These are phyloP conservation scores for Campaea margaritaria DNA, from an alignment of 2,888 invertebrate species.

Conservation along the genomic window DNA sequence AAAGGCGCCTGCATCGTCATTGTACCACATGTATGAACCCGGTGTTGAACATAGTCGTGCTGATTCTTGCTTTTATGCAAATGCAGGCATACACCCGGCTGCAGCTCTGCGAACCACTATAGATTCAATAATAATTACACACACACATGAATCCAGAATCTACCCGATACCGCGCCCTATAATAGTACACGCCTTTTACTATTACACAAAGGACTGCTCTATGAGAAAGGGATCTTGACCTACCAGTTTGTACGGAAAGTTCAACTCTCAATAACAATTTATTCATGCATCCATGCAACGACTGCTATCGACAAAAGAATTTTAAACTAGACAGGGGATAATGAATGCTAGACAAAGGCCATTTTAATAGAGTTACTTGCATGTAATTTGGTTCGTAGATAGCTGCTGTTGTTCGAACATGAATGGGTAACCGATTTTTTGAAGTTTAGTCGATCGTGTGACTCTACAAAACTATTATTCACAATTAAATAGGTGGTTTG, in stretches of 20 bases:
- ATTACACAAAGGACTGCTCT: constrained; percentile 79
- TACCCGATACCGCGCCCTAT: constrained; percentile 76
- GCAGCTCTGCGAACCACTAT: constrained; percentile 40
- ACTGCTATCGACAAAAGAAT: constrained; percentile 80
- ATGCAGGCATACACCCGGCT: constrained; percentile 37
- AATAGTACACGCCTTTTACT: constrained; percentile 80
- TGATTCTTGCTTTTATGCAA: constrained; percentile 36
- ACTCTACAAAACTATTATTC: background rate
- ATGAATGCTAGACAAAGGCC: constrained; percentile 81
- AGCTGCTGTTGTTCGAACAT: constrained; percentile 53
- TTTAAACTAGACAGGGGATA: constrained; percentile 83
- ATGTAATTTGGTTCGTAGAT: constrained; percentile 72
- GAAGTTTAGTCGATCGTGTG: background rate
- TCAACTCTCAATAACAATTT: constrained; percentile 81
- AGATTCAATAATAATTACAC: constrained; percentile 66
- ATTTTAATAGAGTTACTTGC: constrained; percentile 82
- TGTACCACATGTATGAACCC: constrained; percentile 31
- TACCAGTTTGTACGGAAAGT: constrained; percentile 81
- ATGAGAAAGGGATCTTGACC: constrained; percentile 85
- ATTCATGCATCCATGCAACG: constrained; percentile 82
- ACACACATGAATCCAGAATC: constrained; percentile 58
- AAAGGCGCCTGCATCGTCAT: constrained; percentile 48
- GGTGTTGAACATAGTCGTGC: constrained; percentile 30
- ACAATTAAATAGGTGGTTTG: too few species aligned
- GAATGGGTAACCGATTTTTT: constrained; percentile 49